phyloP scores from a whole-genome alignment of 53 echinoderm and acorn worm genomes.

The Paracentrotus lividus region DNA sequence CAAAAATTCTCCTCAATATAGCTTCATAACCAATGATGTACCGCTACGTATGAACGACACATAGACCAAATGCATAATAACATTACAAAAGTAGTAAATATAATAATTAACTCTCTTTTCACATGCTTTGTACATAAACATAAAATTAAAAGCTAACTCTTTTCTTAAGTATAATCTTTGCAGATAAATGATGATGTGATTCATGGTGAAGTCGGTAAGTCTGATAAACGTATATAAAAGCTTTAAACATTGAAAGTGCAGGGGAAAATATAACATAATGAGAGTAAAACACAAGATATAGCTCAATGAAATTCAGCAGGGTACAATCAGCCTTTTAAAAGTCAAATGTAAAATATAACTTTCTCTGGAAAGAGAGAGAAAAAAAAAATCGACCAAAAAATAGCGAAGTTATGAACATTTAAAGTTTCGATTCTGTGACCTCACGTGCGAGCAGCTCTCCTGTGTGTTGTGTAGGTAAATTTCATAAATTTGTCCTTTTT shows the following conservation, averaged over 20 bases:
- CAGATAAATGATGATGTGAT: neutral
- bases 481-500: too few relatives aligned
- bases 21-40: neutral
- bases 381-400: too few relatives aligned
- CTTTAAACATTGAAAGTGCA: neutral
- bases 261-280: neutral
- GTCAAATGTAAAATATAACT: neutral
- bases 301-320: neutral
- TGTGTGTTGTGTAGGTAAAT: too few relatives aligned
- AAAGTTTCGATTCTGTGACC: too few relatives aligned
- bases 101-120: neutral
- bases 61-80: conserved; percentile 8
- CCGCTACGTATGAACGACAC: neutral
- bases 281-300: neutral
- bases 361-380: neutral
- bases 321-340: neutral
- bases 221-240: neutral
- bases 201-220: neutral
- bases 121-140: conserved; percentile 8
- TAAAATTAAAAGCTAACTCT: neutral
- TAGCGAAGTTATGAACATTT: too few relatives aligned
- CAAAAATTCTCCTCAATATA: neutral
- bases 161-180: neutral
- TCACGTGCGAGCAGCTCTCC: too few relatives aligned
- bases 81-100: conserved; percentile 37